These are phyloP conservation scores for Cancer borealis DNA, from an alignment of 2,888 invertebrate species.

Conservation along the genomic window DNA sequence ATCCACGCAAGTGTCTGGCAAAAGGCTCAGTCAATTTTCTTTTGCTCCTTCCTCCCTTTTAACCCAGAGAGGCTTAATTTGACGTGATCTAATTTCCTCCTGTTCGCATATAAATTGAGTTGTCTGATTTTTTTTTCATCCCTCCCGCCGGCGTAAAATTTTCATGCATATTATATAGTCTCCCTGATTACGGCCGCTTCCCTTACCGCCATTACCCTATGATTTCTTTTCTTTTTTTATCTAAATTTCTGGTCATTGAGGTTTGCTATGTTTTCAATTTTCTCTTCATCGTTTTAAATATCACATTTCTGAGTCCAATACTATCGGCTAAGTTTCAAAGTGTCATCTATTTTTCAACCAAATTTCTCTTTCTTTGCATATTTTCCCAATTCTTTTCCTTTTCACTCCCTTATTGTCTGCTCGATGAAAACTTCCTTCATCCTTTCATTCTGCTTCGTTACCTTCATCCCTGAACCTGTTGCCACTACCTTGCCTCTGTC, in stretches of 20 bases:
- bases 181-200: background rate
- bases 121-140: background rate
- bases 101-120: slow-evolving; percentile 22
- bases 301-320: too few species aligned
- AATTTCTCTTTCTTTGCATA: background rate
- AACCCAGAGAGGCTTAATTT: background rate
- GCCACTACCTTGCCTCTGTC: background rate
- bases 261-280: background rate
- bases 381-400: background rate
- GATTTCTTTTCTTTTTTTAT: background rate
- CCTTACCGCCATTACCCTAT: background rate
- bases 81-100: background rate
- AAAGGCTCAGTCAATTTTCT: background rate
- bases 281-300: too few species aligned
- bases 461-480: background rate
- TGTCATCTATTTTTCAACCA: background rate
- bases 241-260: background rate
- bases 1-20: background rate
- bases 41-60: background rate
- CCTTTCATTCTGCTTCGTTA: slow-evolving; percentile 6
- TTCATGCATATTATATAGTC: background rate
- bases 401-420: background rate
- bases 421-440: background rate
- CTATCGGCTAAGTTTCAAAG: background rate
- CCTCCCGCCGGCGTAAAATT: background rate